Base-by-base conservation (phyloP, 2,888 invertebrate genomes). In the Isoperla grammatica region DNA sequence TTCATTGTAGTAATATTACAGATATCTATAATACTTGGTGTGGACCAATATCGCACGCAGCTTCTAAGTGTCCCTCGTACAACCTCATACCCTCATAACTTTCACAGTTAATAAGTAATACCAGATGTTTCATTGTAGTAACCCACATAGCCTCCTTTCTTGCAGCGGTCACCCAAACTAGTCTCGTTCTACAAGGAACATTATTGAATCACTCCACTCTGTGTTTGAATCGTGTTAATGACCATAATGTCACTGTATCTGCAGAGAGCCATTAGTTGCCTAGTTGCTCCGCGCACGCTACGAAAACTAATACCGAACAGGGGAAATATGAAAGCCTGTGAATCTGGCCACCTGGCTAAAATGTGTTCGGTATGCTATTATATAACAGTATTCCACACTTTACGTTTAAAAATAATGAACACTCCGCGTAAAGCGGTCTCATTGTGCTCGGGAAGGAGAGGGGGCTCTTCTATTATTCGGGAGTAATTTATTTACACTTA, bases 321-420 rank as follows among this genome's bases (percentile, higher is more conserved):
- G 57, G 55, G 39, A 60, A 60, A 54, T 57, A 59, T 59, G 62
- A 62, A 59, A 48, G 56, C 56, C 56, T 62, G 62, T 53, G 62
- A 62, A 59, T 23, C 5, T 15, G 1, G 11, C 13, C 62, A 62
- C 59, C 62, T 62, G 62, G 54, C 53, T 57, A 61, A 57, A 60
- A 60, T 56, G 60, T 60, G 46, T 46, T 46, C 46, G 22, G 46
- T 29, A 29, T 29, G 29, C 29, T 29, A 29, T 46, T 46, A 46
- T 46, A 46, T 46, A 46, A 46, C 22, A 46, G 46, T 22, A 46
- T 46, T 46, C 46, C 20, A 46, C 46, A 46, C 46, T 46, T 46
- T 46, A 46, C 46, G 46, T 46, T 46, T 46, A 46, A 46, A 46
- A 46, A 46, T 46, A 46, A 46, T 46, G 46, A 46, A 46, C 46